Evolutionary conservation across 2,113 vertebrate species (phyloP).

Genomic region (Plecturocebus donacophilus): DNA sequence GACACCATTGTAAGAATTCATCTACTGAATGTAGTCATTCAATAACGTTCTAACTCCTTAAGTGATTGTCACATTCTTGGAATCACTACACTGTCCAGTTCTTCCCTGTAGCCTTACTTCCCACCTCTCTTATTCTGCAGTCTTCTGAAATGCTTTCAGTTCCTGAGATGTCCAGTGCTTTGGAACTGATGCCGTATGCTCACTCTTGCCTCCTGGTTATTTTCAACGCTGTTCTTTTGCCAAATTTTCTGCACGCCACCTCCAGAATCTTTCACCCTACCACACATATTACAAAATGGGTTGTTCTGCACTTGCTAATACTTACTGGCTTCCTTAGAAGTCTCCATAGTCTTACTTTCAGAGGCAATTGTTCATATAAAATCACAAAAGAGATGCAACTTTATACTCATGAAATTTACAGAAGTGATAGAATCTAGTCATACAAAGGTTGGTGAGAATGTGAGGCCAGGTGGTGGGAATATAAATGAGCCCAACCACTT

Average conservation of each 20-base stretch:
- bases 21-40: background rate
- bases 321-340: background rate
- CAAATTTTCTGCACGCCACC: background rate
- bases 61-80: background rate
- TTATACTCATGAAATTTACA: background rate
- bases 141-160: background rate
- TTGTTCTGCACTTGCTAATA: background rate
- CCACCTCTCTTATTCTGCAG: accelerated
- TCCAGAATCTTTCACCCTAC: background rate
- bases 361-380: background rate
- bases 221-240: background rate
- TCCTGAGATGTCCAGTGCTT: background rate
- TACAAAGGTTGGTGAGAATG: background rate
- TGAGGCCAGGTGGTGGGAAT: background rate
- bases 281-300: background rate
- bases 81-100: accelerated
- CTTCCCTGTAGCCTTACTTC: background rate
- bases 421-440: background rate
- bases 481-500: background rate
- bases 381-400: background rate
- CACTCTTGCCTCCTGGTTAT: background rate
- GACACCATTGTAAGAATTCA: background rate
- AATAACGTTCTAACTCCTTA: background rate
- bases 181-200: background rate
- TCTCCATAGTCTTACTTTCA: background rate